These are phyloP conservation scores for Myotis yumanensis DNA, from an alignment of 2,113 vertebrate species.

Conservation along the genomic window DNA sequence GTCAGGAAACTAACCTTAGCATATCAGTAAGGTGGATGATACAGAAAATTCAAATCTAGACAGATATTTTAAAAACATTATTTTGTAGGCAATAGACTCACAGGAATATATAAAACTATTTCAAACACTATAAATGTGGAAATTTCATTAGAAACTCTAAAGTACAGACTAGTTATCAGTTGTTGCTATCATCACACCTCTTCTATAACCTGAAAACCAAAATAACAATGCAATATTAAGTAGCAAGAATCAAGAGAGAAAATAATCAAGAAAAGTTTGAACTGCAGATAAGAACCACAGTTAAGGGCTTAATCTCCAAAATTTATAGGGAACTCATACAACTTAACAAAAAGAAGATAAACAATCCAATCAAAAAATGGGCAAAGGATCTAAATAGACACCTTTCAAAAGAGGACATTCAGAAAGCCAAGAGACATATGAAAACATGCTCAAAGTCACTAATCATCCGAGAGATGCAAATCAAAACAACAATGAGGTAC, in stretches of 20 bases:
- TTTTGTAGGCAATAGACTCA: not conserved
- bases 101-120: not conserved
- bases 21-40: not conserved
- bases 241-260: not conserved
- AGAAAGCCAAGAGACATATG: too few relatives aligned
- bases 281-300: not conserved
- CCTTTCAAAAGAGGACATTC: too few relatives aligned
- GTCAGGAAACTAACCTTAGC: not conserved
- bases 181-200: not conserved
- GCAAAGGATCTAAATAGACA: too few relatives aligned
- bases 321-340: too few relatives aligned
- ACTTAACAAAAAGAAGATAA: too few relatives aligned
- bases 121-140: not conserved
- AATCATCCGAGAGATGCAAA: too few relatives aligned
- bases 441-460: too few relatives aligned
- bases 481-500: too few relatives aligned
- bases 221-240: not conserved
- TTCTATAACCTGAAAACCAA: not conserved
- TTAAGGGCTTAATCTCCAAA: too few relatives aligned
- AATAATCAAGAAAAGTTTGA: not conserved
- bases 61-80: not conserved
- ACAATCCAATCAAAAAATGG: too few relatives aligned
- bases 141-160: not conserved
- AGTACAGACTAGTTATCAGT: not conserved
- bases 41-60: not conserved